Percentiles rank a stretch among this genome's conserved stretches.
Evolutionary conservation across 2,797 vertebrate genomes (phyloP).

Genomic region (Mormyrus proboscirostris): DNA sequence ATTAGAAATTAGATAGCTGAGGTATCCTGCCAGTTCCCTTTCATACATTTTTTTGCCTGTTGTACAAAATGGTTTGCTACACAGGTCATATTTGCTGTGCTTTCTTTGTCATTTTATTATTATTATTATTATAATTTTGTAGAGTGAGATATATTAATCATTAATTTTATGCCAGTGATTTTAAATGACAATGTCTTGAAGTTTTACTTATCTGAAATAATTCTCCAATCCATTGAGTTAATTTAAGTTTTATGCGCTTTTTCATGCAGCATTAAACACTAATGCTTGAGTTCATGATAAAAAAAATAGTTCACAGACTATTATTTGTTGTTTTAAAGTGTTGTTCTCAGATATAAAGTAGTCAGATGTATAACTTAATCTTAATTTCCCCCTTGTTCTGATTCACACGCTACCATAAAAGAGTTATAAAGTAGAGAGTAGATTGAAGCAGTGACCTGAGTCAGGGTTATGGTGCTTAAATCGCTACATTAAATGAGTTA

Average conservation of each 20-base stretch:
- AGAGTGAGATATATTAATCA: background rate
- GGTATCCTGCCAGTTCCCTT: constrained; percentile 4
- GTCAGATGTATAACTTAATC: background rate
- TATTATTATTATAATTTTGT: background rate
- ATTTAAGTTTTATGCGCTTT: background rate
- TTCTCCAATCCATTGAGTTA: background rate
- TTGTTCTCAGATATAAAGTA: background rate
- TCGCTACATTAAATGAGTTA: background rate
- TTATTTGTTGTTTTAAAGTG: background rate
- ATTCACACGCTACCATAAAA: background rate
- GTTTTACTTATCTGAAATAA: background rate
- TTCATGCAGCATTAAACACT: background rate
- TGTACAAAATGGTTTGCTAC: background rate
- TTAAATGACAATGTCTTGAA: background rate
- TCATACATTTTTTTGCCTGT: no score
- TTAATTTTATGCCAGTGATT: background rate
- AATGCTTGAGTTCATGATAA: background rate
- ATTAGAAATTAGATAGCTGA: constrained; percentile 10
- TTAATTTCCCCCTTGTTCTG: background rate
- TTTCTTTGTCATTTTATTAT: background rate
- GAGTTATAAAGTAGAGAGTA: background rate
- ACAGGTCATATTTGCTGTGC: background rate
- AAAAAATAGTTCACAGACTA: background rate
- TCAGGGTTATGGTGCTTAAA: background rate
- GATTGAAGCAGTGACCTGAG: background rate